Percentiles rank a stretch among this genome's conserved stretches.
Evolutionary conservation across 2,797 vertebrate genomes (phyloP).

Genomic region (Otus scops): DNA sequence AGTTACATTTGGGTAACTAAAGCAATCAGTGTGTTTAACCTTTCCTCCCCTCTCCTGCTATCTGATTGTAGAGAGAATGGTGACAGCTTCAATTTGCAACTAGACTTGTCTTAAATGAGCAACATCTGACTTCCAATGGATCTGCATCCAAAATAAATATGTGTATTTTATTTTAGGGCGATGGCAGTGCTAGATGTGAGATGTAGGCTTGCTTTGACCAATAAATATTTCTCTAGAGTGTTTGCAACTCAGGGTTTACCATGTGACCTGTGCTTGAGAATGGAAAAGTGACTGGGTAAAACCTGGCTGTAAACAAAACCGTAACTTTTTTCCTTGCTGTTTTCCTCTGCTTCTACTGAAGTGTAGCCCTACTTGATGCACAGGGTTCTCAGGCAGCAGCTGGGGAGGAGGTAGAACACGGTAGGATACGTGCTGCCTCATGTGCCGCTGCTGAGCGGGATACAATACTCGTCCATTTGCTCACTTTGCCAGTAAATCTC

Average conservation of each 20-base stretch:
- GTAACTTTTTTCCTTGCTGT: not conserved
- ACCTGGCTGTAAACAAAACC: not conserved
- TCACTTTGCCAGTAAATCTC: not conserved
- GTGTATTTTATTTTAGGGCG: not conserved
- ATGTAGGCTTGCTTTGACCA: not conserved
- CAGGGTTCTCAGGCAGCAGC: accelerated
- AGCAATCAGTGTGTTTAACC: accelerated
- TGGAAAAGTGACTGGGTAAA: not conserved
- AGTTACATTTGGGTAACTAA: not conserved
- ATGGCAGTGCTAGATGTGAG: not conserved
- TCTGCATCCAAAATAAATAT: not conserved
- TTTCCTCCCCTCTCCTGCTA: not conserved
- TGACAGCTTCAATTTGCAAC: not conserved
- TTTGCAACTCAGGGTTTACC: not conserved
- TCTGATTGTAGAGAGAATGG: not conserved
- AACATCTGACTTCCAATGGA: not conserved
- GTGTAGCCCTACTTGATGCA: accelerated
- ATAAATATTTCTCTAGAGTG: not conserved
- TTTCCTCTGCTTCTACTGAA: not conserved
- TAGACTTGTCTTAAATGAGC: not conserved
- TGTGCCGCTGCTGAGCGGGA: not conserved
- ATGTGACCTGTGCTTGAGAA: not conserved
- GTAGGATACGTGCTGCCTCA: accelerated
- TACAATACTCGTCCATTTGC: accelerated
- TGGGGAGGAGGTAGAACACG: not conserved